phyloP scores from a whole-genome alignment of 2,888 invertebrate species.

The Lamellibrachia satsuma region DNA sequence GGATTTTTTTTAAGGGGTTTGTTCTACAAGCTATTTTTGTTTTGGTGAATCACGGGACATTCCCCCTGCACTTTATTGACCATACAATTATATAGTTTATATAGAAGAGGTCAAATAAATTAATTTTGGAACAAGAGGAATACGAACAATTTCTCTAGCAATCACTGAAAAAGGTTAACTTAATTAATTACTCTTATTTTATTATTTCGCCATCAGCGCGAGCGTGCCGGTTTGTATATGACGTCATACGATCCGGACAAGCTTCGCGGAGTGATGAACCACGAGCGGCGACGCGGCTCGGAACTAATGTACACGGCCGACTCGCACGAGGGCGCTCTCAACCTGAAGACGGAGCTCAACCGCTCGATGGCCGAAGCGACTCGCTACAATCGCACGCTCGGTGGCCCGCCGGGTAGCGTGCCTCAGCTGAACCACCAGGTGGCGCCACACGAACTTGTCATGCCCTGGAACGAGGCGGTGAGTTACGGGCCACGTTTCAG shows the following conservation, averaged over 20 bases:
- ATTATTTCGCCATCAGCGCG: conserved; percentile 44
- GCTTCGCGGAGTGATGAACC: conserved; percentile 54
- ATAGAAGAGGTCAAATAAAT: too few species aligned
- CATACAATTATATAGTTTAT: too few species aligned
- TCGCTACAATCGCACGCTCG: conserved; percentile 48
- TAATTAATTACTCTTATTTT: neutral
- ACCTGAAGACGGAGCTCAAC: conserved; percentile 50
- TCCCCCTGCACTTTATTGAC: too few species aligned
- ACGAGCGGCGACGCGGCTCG: conserved; percentile 48
- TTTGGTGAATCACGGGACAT: too few species aligned
- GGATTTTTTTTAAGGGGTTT: neutral
- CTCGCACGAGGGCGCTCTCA: conserved; percentile 55
- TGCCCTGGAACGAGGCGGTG: conserved; percentile 13
- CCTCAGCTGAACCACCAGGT: conserved; percentile 39
- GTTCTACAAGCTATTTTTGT: neutral
- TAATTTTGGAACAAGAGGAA: too few species aligned
- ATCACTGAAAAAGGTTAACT: neutral
- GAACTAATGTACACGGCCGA: conserved; percentile 51
- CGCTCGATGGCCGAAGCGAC: conserved; percentile 51
- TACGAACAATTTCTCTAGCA: neutral
- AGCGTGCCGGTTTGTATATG: conserved; percentile 60
- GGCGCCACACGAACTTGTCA: conserved; percentile 38
- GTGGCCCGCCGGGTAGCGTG: conserved; percentile 40
- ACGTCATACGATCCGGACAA: conserved; percentile 59
- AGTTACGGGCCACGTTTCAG: neutral